Percentiles rank a stretch among this genome's conserved stretches.
phyloP scores from a whole-genome alignment of 2,888 invertebrate species.

The Nudaria mundana region DNA sequence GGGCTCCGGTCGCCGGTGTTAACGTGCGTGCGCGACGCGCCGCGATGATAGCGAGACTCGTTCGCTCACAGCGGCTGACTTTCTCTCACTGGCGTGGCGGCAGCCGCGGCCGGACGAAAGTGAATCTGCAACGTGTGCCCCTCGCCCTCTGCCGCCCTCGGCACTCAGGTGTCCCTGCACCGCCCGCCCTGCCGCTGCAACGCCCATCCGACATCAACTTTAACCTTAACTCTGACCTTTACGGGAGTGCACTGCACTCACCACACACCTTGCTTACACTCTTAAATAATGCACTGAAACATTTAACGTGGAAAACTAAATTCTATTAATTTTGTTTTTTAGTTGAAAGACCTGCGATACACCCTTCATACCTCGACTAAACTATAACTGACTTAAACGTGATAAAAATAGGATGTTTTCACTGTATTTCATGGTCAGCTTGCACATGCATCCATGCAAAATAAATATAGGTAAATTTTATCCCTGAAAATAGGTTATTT shows the following conservation, averaged over 20 bases:
- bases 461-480: too few relatives aligned
- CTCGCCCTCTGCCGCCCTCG: conserved; percentile 36
- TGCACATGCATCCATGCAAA: too few relatives aligned
- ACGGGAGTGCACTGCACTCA: conserved; percentile 68
- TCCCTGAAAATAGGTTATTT: too few relatives aligned
- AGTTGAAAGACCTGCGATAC: background rate
- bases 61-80: conserved; percentile 79
- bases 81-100: conserved; percentile 80
- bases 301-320: background rate
- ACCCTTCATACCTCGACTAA: too few relatives aligned
- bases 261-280: conserved; percentile 26
- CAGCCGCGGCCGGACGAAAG: conserved; percentile 78
- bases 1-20: conserved; percentile 50
- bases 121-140: conserved; percentile 75
- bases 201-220: conserved; percentile 70
- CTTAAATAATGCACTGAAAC: conserved; percentile 14
- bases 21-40: conserved; percentile 67
- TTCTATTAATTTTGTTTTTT: background rate
- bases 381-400: too few relatives aligned
- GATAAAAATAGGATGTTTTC: too few relatives aligned
- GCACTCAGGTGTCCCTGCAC: conserved; percentile 59
- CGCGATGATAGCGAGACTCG: conserved; percentile 74
- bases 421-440: too few relatives aligned
- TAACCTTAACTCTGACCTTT: conserved; percentile 80
- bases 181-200: conserved; percentile 56